These are phyloP conservation scores for Pandion haliaetus DNA, from an alignment of 2,113 vertebrate genomes.

Conservation along the genomic window DNA sequence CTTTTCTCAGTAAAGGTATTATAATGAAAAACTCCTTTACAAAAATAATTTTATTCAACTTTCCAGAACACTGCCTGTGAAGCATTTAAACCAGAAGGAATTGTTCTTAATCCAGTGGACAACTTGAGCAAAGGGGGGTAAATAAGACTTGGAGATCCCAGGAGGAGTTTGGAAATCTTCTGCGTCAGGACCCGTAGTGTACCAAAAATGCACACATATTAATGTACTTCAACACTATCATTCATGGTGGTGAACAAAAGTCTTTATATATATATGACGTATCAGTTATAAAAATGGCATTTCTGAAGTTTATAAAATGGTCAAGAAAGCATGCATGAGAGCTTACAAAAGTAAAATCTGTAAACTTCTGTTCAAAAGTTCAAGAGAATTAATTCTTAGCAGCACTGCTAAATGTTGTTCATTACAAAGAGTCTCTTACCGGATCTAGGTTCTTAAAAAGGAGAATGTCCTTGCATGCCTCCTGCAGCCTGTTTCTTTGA, in stretches of 20 bases:
- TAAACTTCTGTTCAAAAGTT: neutral
- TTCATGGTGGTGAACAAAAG: neutral
- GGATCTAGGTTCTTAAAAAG: conserved; percentile 96
- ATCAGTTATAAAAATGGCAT: neutral
- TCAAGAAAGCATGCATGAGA: neutral
- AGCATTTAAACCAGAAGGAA: neutral
- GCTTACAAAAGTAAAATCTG: neutral
- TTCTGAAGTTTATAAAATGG: neutral
- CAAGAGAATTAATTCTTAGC: neutral
- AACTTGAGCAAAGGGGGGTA: neutral
- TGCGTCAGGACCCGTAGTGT: neutral
- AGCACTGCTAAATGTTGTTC: neutral
- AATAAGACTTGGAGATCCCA: neutral
- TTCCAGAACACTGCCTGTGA: neutral
- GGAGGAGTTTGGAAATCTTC: neutral
- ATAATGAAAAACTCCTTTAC: neutral
- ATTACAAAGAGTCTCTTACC: conserved; percentile 76
- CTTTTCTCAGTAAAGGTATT: neutral
- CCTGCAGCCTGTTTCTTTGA: conserved; percentile 95
- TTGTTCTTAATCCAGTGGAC: neutral
- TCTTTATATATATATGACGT: rapidly evolving
- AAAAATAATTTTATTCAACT: neutral
- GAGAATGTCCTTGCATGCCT: conserved; percentile 96
- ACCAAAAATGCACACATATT: neutral
- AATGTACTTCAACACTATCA: neutral